Base-by-base conservation (phyloP, 2,888 invertebrate species). In the Bembecia ichneumoniformis region DNA sequence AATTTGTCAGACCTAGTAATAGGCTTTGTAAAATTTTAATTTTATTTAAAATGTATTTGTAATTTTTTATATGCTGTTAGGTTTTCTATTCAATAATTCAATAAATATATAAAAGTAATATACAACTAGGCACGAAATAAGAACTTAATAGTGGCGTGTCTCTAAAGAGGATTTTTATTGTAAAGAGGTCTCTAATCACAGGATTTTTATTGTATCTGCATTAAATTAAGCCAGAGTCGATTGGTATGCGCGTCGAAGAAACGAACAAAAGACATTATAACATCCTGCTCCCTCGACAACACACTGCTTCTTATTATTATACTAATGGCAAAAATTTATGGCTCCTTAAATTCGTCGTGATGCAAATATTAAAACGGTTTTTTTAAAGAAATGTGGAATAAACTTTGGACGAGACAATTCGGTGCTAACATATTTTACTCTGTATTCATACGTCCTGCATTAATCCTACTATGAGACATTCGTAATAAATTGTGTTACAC, bases 281-380 rank as follows among this genome's bases (percentile, higher is more conserved):
- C 83, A 84, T 87, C 86, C 86, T 84, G 86, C 79, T 76, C 73
- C 72, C 71, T 66, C 77, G 77, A 78, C 80, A 77, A 68, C 72
- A 72, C 70, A 66, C 58, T 66, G 70, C 64, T 71, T 82, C 76
- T 82, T 86, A 81, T 84, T 86, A 83, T 83, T 83, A 78, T 75
- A 75, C 77, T 84, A 86, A 84, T 86, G 84, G 86, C 77, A 71
- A 78, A 82, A 82, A 84, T 84, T 84, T 87, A 87, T 84, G 71
- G 77, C 76, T 77, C 67, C 81, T 82, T 82, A 83, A 82, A 84
- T 78, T 78, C 67, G 71, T 66, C 80, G 82, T 81, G 82, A 69
- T 77, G 82, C 77, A 80, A 83, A 82, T 82, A 76, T 76, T 80
- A 78, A 82, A 69, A 48, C 49, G 63, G 69, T 71, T 65, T 64